Evolutionary conservation across 2,113 vertebrate species (phyloP), one percentile per base, ranked within the genome.

Genomic region (Chionomys nivalis): DNA sequence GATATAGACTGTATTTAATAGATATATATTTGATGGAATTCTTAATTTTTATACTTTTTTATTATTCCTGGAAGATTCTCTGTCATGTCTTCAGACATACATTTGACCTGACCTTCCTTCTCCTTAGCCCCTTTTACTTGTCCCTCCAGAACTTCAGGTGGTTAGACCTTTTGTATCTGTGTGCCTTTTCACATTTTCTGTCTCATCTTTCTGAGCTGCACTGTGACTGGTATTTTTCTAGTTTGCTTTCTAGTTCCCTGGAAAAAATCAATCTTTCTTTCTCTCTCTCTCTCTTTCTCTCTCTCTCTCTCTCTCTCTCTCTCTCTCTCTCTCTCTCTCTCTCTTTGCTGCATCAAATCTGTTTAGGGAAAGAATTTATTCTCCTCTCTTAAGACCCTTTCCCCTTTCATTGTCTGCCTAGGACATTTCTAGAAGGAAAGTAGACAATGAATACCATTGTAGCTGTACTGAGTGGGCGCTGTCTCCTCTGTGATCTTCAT

Each of bases 21-120:
- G 19, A n/a, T 85, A 16, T 63, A 76, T 31, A 83, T 70, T 93
- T 90, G 8, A 86, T 92, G 82, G 49, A 93, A 93, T 92, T 94
- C 19, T 55, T 90, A 14, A 95, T 78, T 96, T 49, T 90, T 58
- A 70, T 58, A 91, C 70, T 79, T 21, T n/a, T 72, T 86, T 44
- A 63, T 90, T 11, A 87, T 85, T 92, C 90, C 31, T 93, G 52
- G 47, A 70, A 86, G 77, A 63, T 73, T 89, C 28, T 93, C 17
- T 58, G 2, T 28, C 16, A 79, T 86, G 33, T 77, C 77, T 70
- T 79, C 33, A 36, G 36, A 77, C 66, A 77, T 33, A 19, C 24
- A 61, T 83, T 28, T 65, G 28, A 23, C 9, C 31, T 4, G 21
- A 6, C 86, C 49, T 76, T 72, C 58, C 44, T 72, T 19, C 21